Base-by-base conservation (phyloP, 1,140 invertebrate genomes). In the Harlomillsia oculata region DNA sequence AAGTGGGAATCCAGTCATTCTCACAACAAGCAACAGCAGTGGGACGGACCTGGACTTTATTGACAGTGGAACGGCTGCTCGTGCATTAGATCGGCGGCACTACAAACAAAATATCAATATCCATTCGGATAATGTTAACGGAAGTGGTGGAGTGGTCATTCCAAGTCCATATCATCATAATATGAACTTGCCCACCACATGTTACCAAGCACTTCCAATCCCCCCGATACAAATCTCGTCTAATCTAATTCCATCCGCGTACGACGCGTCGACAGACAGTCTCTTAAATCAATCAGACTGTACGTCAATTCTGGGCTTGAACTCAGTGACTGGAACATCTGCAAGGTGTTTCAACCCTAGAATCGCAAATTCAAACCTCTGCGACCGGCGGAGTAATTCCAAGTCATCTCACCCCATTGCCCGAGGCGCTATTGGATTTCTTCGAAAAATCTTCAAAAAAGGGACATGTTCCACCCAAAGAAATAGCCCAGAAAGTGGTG, bases 371-470 rank as follows among this genome's bases (percentile, higher is more conserved):
- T 53, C 20, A 0, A 40, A 41, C 36, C 37, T 1, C 48, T 26
- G 13, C 26, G 13, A 25, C 55, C 46, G 13, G 25, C 36, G 43
- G 25, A 48, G 5, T 25, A 18, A 23, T 14, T 26, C 37, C 1
- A 34, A 39, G 34, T 29, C 37, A 21, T 43, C 39, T 9, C 37
- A 40, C 4, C 37, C 40, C 5, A 55, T 62, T 23, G 57, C 62
- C 37, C 53, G 59, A 25, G 62, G 63, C 14, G 59, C 63, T 11
- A 23, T 65, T 1, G 59, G 59, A 6, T 62, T 65, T 39, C 49
- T 65, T 25, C 51, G 58, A 16, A 62, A 62, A 59, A 62, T 62
- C 20, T 62, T 62, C 44, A 62, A 55, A 40, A 62, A 62, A 43
- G 60, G 60, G 2, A 36, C 54, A 5, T 55, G 49, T 32, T 61